These are phyloP conservation scores for Oreochromis tanganicae DNA, from an alignment of 2,113 vertebrate genomes.

Conservation along the genomic window DNA sequence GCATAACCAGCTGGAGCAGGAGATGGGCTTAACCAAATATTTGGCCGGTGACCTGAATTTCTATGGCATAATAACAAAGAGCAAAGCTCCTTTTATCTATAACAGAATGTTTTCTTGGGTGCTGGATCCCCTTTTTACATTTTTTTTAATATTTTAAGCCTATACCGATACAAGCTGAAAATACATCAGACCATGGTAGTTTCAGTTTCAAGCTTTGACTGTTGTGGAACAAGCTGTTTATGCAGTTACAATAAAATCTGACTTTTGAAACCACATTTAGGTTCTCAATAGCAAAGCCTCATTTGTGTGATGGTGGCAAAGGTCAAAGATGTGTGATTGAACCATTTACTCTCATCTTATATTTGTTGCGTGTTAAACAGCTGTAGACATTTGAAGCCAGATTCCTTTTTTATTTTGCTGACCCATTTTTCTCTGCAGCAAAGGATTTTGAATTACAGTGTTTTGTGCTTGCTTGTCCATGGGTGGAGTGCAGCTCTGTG, in stretches of 20 bases:
- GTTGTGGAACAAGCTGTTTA: neutral
- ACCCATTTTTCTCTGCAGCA: neutral
- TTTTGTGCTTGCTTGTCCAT: slow-evolving; percentile 20
- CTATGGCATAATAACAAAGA: slow-evolving; percentile 19
- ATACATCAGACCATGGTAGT: neutral
- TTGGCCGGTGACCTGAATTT: slow-evolving; percentile 36
- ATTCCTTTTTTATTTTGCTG: neutral
- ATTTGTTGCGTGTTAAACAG: neutral
- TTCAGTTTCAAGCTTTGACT: neutral
- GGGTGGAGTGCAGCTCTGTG: slow-evolving; percentile 22
- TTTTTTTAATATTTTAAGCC: neutral
- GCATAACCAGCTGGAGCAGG: slow-evolving; percentile 27
- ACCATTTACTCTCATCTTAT: neutral
- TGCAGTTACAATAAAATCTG: neutral
- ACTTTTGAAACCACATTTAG: neutral
- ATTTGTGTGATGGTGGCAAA: neutral
- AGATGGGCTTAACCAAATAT: slow-evolving; percentile 44
- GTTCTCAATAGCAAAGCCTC: neutral
- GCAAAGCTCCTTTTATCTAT: neutral
- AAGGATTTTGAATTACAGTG: slow-evolving; percentile 2
- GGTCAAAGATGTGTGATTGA: neutral
- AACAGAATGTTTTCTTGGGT: neutral
- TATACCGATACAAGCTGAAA: neutral
- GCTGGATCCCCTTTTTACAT: rapidly evolving
- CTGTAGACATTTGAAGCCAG: neutral